Conservation (phyloP, 1,140 invertebrate genomes). For the Caenorhabditis latens region DNA sequence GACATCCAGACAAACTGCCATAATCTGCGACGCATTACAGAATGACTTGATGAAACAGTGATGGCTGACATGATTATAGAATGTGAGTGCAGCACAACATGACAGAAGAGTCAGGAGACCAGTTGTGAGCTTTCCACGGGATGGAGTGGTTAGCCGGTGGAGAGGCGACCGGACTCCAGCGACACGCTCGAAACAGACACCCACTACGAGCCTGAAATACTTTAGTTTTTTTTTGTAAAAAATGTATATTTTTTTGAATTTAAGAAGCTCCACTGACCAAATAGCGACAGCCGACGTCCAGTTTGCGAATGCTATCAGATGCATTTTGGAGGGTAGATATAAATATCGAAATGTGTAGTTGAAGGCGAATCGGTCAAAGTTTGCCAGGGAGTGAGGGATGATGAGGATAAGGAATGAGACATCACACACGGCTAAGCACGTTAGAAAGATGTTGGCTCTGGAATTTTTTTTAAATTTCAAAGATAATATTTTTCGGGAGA, state of each 20-base stretch:
- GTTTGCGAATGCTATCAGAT: constrained; percentile 62
- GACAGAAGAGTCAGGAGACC: constrained; percentile 39
- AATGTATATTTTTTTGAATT: background rate
- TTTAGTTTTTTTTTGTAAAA: background rate
- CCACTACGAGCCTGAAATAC: constrained; percentile 57
- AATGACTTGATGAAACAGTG: constrained; percentile 58
- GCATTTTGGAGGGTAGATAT: constrained; percentile 63
- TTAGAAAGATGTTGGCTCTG: constrained; percentile 63
- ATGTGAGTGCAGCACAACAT: constrained; percentile 53
- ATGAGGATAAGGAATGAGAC: constrained; percentile 63
- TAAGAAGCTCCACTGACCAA: constrained; percentile 47
- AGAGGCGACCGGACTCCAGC: constrained; percentile 58
- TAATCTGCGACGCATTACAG: constrained; percentile 55
- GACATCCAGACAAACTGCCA: constrained; percentile 57
- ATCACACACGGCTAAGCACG: constrained; percentile 59
- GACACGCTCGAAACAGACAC: constrained; percentile 60
- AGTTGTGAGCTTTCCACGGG: constrained; percentile 44
- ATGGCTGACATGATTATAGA: constrained; percentile 61
- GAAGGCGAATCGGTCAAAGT: constrained; percentile 60
- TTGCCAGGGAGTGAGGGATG: constrained; percentile 63
- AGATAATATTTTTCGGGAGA: too few relatives aligned
- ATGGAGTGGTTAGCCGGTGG: constrained; percentile 42
- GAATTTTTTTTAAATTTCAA: background rate
- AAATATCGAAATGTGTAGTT: constrained; percentile 64
- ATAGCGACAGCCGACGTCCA: constrained; percentile 62